These are phyloP conservation scores for Halotydeus destructor DNA, from an alignment of 1,140 invertebrate genomes.

Conservation along the genomic window DNA sequence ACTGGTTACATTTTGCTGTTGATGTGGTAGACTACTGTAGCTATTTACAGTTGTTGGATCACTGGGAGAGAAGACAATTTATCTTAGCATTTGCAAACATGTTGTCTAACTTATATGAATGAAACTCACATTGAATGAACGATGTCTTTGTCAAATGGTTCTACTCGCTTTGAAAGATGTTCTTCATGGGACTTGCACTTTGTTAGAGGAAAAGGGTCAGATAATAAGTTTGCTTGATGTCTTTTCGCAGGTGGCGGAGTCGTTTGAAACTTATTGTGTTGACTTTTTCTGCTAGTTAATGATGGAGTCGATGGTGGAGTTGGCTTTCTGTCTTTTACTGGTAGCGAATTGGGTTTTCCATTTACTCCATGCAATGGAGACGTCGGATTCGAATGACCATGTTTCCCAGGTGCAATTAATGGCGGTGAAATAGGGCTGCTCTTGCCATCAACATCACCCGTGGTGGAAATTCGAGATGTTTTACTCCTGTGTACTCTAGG, in stretches of 20 bases:
- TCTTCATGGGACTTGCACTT: slow-evolving; percentile 83
- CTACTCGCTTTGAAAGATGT: slow-evolving; percentile 42
- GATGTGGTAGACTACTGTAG: slow-evolving; percentile 8
- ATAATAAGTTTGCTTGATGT: slow-evolving; percentile 34
- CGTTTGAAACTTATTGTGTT: slow-evolving; percentile 26
- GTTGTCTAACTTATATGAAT: slow-evolving; percentile 3
- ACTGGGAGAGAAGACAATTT: slow-evolving; percentile 3
- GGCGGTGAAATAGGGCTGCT: slow-evolving; percentile 16
- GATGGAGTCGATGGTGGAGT: slow-evolving; percentile 41
- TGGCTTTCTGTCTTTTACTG: slow-evolving; percentile 20
- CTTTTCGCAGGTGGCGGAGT: slow-evolving; percentile 55
- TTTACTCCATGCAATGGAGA: slow-evolving; percentile 18
- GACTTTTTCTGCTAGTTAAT: slow-evolving; percentile 23
- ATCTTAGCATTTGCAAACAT: slow-evolving; percentile 1
- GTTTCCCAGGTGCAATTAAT: slow-evolving; percentile 18
- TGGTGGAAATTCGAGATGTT: slow-evolving; percentile 32
- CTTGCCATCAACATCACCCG: slow-evolving; percentile 33
- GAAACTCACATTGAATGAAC: slow-evolving; percentile 19
- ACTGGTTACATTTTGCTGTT: no score
- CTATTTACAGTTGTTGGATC: not conserved
- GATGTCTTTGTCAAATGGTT: slow-evolving; percentile 27
- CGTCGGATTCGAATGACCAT: slow-evolving; percentile 19
- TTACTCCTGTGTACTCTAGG: slow-evolving; percentile 34
- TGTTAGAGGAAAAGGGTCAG: slow-evolving; percentile 42
- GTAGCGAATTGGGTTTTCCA: slow-evolving; percentile 15